Evolutionary conservation across 2,797 vertebrate genomes (phyloP).

Genomic region (Threskiornis aethiopicus): DNA sequence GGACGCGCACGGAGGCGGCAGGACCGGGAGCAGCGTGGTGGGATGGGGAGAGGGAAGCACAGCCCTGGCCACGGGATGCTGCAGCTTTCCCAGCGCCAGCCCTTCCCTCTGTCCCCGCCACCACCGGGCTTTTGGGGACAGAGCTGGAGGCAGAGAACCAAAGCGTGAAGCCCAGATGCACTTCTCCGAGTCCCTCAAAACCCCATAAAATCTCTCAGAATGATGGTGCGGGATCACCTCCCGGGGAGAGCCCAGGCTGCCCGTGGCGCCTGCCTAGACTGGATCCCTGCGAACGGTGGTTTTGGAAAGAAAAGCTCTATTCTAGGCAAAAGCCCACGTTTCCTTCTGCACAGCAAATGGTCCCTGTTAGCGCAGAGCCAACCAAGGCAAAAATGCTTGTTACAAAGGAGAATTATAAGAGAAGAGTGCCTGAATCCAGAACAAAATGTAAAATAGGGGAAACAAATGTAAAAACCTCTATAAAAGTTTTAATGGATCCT

Average conservation of each 20-base stretch:
- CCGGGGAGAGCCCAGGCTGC: background rate
- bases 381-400: background rate
- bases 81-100: background rate
- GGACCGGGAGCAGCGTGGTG: background rate
- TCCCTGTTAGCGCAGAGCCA: background rate
- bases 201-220: background rate
- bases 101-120: background rate
- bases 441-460: constrained; percentile 46
- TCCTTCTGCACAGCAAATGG: background rate
- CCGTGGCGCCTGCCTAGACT: accelerated
- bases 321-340: background rate
- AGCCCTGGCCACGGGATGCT: background rate
- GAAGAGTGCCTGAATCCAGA: background rate
- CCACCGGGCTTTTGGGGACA: background rate
- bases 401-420: background rate
- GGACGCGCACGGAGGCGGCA: accelerated
- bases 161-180: background rate
- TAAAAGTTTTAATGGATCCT: constrained; percentile 56
- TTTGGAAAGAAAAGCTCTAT: background rate
- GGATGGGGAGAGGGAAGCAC: background rate
- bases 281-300: background rate
- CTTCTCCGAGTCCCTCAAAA: background rate
- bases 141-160: background rate
- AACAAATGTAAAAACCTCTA: constrained; percentile 49
- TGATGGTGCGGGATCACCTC: background rate